These are phyloP conservation scores for Cephonodes hylas DNA, from an alignment of 2,888 invertebrate species.

Conservation along the genomic window DNA sequence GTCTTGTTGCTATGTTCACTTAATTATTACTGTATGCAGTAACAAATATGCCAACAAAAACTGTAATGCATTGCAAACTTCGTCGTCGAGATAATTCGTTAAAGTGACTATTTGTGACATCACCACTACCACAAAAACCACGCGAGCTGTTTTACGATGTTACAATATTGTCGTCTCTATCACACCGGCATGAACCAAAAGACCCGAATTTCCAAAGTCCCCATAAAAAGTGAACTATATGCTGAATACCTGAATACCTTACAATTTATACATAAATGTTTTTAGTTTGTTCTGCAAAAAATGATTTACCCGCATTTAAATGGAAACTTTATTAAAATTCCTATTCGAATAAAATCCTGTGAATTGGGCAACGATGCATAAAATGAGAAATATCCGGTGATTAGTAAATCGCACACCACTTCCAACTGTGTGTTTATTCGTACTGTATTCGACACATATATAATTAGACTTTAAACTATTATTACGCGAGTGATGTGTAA, in stretches of 20 bases:
- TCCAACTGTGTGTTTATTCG: background rate
- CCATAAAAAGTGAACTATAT: no score
- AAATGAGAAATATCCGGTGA: slow-evolving; percentile 4
- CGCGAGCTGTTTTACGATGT: no score
- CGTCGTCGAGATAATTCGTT: no score
- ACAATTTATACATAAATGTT: no score
- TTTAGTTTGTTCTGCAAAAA: no score
- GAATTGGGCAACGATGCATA: slow-evolving; percentile 1
- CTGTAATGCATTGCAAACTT: background rate
- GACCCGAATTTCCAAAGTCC: no score
- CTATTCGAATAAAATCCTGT: background rate
- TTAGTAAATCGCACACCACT: background rate
- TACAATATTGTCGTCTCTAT: no score
- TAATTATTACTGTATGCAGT: background rate
- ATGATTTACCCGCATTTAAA: background rate
- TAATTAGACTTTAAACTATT: background rate
- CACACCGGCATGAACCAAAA: no score
- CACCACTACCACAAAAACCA: no score
- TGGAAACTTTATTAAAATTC: background rate
- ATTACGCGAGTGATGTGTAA: background rate
- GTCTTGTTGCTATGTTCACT: background rate
- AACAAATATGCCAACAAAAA: background rate
- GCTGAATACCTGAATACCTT: no score
- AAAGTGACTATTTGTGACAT: no score
- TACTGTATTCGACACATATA: background rate